Percentiles rank a stretch among this genome's conserved stretches.
phyloP scores from a whole-genome alignment of 2,888 invertebrate genomes.

The Aquatica leii region DNA sequence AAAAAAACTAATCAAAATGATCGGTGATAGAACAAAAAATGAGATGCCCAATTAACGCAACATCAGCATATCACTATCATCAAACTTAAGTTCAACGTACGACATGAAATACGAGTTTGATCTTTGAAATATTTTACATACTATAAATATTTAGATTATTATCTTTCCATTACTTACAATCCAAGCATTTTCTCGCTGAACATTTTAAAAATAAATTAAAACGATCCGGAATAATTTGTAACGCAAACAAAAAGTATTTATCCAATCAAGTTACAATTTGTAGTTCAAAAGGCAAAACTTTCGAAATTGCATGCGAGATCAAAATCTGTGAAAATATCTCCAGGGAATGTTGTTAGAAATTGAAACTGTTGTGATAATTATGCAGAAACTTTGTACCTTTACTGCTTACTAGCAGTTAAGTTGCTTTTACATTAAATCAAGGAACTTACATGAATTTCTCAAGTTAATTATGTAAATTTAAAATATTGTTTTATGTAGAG shows the following conservation, averaged over 20 bases:
- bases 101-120: slow-evolving; percentile 29
- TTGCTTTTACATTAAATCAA: slow-evolving; percentile 7
- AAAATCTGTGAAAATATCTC: slow-evolving; percentile 19
- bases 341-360: slow-evolving; percentile 14
- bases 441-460: neutral
- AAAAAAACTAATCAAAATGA: slow-evolving; percentile 2
- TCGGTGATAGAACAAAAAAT: slow-evolving; percentile 32
- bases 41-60: slow-evolving; percentile 45
- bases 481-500: no score
- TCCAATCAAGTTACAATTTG: neutral
- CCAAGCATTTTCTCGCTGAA: slow-evolving; percentile 1
- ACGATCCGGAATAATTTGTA: no score
- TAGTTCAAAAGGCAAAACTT: neutral
- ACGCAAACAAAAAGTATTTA: neutral
- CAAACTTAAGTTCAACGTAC: slow-evolving; percentile 44
- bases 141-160: slow-evolving; percentile 31
- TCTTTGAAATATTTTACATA: slow-evolving; percentile 28
- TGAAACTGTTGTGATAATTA: slow-evolving; percentile 13
- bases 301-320: slow-evolving; percentile 6
- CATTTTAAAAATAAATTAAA: slow-evolving; percentile 1
- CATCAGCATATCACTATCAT: slow-evolving; percentile 43
- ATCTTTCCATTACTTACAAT: slow-evolving; percentile 16
- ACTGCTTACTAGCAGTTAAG: slow-evolving; percentile 4
- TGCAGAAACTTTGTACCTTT: slow-evolving; percentile 4
- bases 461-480: neutral